These are phyloP conservation scores for Arge pagana DNA, from an alignment of 2,888 invertebrate genomes.

Conservation along the genomic window DNA sequence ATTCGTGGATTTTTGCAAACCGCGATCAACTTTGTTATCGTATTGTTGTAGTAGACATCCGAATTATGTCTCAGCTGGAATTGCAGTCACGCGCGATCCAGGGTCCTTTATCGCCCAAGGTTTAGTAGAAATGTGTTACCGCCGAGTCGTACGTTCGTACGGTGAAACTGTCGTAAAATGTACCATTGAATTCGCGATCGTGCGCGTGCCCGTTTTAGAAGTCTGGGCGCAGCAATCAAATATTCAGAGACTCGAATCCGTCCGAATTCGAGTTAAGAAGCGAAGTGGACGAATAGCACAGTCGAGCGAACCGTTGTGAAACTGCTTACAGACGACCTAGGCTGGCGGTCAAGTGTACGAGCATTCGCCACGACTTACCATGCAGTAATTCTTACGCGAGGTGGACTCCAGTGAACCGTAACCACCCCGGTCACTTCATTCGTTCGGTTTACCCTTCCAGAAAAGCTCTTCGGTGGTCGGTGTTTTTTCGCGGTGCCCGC, in stretches of 20 bases:
- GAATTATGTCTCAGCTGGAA: no score
- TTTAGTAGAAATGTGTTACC: conserved; percentile 23
- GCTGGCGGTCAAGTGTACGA: conserved; percentile 3
- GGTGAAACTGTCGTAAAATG: conserved; percentile 23
- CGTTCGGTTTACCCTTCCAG: conserved; percentile 5
- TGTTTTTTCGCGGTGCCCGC: conserved; percentile 9
- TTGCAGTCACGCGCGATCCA: background rate
- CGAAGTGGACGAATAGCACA: conserved; percentile 12
- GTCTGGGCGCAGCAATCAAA: conserved; percentile 19
- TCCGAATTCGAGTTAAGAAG: conserved; percentile 18
- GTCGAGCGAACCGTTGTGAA: conserved; percentile 19
- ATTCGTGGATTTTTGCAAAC: no score
- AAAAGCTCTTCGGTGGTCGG: no score
- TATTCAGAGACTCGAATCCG: no score
- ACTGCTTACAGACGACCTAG: conserved; percentile 18
- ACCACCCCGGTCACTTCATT: background rate
- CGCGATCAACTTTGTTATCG: no score
- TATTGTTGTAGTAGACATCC: no score
- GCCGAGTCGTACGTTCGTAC: conserved; percentile 19
- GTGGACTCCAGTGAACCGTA: conserved; percentile 5
- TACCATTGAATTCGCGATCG: conserved; percentile 15
- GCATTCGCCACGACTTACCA: conserved; percentile 15
- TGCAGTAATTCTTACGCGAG: conserved; percentile 10
- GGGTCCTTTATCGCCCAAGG: conserved; percentile 12
- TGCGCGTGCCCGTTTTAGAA: conserved; percentile 21